These are phyloP conservation scores for Cordilura impudica DNA, from an alignment of 2,888 invertebrate genomes.

Conservation along the genomic window DNA sequence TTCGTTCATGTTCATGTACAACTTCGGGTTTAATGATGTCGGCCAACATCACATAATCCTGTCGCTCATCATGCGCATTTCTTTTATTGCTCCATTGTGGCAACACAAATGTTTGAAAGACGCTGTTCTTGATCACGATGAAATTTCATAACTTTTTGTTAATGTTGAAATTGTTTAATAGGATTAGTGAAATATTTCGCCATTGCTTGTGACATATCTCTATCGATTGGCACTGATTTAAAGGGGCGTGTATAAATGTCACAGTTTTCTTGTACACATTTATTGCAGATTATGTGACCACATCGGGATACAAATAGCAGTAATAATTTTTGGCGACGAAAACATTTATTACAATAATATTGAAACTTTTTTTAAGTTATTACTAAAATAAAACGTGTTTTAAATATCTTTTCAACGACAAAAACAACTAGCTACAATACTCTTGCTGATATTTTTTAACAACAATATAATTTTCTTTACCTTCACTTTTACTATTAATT, in stretches of 20 bases:
- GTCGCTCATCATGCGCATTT: constrained; percentile 16
- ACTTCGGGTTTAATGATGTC: constrained; percentile 12
- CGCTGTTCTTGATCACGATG: constrained; percentile 56
- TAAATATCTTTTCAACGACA: background rate
- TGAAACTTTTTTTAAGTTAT: constrained; percentile 50
- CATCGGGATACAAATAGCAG: constrained; percentile 57
- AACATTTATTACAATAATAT: constrained; percentile 62
- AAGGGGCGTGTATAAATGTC: constrained; percentile 47
- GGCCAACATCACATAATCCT: constrained; percentile 24
- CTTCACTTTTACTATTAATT: background rate
- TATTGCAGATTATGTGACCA: constrained; percentile 59
- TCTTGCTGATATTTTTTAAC: background rate
- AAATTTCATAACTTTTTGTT: constrained; percentile 56
- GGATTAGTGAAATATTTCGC: constrained; percentile 53
- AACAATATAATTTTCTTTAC: background rate
- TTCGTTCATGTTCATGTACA: constrained; percentile 53
- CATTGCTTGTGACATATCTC: constrained; percentile 55
- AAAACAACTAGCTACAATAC: too few species aligned
- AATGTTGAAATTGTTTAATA: constrained; percentile 37
- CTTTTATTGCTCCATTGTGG: constrained; percentile 12
- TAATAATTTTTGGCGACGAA: constrained; percentile 33
- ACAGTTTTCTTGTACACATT: constrained; percentile 52
- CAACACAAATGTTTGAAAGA: constrained; percentile 32
- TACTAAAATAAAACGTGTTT: too few species aligned
- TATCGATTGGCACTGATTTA: constrained; percentile 43